phyloP scores from a whole-genome alignment of 2,888 invertebrate species.

The Drosophila birchii region DNA sequence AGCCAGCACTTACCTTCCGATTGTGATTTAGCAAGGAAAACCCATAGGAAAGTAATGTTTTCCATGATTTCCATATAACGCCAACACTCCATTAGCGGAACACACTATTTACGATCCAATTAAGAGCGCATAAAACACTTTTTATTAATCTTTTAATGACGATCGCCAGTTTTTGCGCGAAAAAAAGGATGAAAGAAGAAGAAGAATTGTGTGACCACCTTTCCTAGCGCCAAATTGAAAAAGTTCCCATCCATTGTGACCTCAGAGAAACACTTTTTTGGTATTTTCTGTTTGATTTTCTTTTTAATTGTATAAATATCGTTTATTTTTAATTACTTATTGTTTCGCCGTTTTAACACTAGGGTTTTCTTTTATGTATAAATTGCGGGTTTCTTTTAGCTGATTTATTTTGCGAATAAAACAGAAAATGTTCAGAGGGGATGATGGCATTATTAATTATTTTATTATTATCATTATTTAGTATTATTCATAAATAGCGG shows the following conservation, averaged over 20 bases:
- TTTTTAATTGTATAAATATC: slow-evolving; percentile 77
- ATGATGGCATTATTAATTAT: slow-evolving; percentile 30
- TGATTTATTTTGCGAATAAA: slow-evolving; percentile 44
- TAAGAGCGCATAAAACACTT: slow-evolving; percentile 1
- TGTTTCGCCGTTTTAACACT: slow-evolving; percentile 63
- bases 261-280: background rate
- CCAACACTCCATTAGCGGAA: background rate
- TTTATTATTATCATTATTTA: slow-evolving; percentile 32
- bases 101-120: slow-evolving; percentile 3
- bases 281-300: slow-evolving; percentile 30
- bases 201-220: background rate
- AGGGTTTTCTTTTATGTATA: slow-evolving; percentile 45
- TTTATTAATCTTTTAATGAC: background rate
- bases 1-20: background rate
- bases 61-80: background rate
- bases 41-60: background rate
- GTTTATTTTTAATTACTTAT: slow-evolving; percentile 77
- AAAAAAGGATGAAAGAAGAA: background rate
- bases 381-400: slow-evolving; percentile 35
- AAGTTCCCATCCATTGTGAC: background rate
- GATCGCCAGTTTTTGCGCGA: too few species aligned
- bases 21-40: background rate
- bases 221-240: background rate
- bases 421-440: slow-evolving; percentile 37
- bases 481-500: slow-evolving; percentile 61